A percentile compares a stretch with the other conserved stretches of the same genome.
These are phyloP conservation scores for Nephila pilipes DNA, from an alignment of 1,140 invertebrate species.

Conservation along the genomic window DNA sequence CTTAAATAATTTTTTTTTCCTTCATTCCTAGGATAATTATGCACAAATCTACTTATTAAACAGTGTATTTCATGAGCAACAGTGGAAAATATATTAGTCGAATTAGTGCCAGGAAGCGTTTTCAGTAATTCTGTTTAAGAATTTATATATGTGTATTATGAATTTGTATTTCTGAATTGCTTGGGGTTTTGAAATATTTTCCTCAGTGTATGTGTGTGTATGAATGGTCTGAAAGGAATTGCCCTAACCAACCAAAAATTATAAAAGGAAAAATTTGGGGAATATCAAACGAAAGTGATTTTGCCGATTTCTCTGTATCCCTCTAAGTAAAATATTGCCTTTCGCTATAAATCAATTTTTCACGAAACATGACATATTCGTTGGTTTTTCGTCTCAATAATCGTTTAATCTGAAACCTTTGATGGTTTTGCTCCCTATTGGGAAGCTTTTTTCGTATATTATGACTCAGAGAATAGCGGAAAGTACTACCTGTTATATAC, in stretches of 20 bases:
- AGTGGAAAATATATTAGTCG: conserved; percentile 1
- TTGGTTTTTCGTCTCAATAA: conserved; percentile 28
- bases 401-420: conserved; percentile 18
- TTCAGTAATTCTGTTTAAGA: conserved; percentile 40
- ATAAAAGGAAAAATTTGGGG: neutral
- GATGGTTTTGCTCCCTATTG: neutral
- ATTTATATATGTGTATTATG: too few relatives aligned
- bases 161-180: conserved; percentile 47
- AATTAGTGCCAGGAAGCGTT: neutral
- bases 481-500: neutral
- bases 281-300: conserved; percentile 44
- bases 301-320: conserved; percentile 14
- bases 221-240: neutral
- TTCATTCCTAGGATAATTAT: too few relatives aligned
- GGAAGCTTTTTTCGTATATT: neutral
- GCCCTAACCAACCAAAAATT: neutral
- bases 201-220: neutral
- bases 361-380: conserved; percentile 11
- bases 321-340: neutral
- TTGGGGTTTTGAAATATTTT: conserved; percentile 43
- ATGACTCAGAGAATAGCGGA: neutral
- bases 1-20: too few relatives aligned
- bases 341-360: conserved; percentile 33
- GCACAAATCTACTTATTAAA: conserved; percentile 9
- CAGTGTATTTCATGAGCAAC: neutral